Evolutionary conservation across 2,888 invertebrate species (phyloP), one percentile per base, ranked within the genome.

Genomic region (Yponomeuta cagnagella): DNA sequence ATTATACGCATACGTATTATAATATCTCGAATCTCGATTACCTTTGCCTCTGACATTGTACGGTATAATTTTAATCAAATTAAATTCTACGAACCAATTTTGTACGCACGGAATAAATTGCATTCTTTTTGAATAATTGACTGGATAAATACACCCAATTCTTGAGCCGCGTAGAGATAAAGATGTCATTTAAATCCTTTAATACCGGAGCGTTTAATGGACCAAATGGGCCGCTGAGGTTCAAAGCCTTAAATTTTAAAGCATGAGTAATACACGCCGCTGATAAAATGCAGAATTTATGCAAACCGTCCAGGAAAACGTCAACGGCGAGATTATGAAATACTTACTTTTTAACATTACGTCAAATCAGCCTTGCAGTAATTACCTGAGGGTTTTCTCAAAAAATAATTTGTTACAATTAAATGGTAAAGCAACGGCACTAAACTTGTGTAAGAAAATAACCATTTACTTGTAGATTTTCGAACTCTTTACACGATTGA

Each of bases 121-220:
- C 30, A 30, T 64, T 64, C 30, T 31, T 31, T 30, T 23, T 5
- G 64, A 30, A 64, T 64, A 30, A 30, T 64, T 67, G 43, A 9
- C n/a, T 43, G 15, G 0, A 67, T 68, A 68, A 48, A 68, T 68
- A 68, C 48, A 30, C 30, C 52, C 30, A 52, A 68, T 52, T 68
- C 68, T 68, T 48, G 37, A 31, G 30, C 30, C 52, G 23, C 2
- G 30, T 23, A 48, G 48, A 67, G 68, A 68, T 68, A 68, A 68
- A 68, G 52, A 10, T 68, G 68, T 68, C 48, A 68, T 52, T 68
- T 68, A 68, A 68, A 68, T 68, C 52, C 48, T 52, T 48, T 48
- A 10, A 8, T 23, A 10, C 48, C n/a, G 52, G 52, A n/a, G 31
- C n/a, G 4, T 68, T 68, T 52, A 68, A 68, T 52, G 68, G 48